Percentiles rank a stretch among this genome's conserved stretches.
Conservation (phyloP, 2,113 vertebrate species). For the Propithecus coquereli region DNA sequence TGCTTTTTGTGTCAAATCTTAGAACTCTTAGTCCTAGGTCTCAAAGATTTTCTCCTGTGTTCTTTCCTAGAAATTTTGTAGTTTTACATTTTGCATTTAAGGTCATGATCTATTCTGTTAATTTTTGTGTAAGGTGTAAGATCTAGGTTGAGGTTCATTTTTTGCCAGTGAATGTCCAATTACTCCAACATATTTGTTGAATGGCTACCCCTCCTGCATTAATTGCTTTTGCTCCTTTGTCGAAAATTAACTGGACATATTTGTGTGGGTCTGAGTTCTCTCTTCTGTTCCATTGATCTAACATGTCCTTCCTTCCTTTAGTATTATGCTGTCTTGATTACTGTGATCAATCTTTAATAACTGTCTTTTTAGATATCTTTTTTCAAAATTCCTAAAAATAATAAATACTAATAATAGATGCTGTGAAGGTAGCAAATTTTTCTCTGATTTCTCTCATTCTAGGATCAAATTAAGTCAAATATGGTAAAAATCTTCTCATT, state of each 20-base stretch:
- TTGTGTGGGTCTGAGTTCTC: background rate
- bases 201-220: background rate
- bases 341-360: background rate
- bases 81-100: background rate
- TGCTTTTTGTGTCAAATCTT: background rate
- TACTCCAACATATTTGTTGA: background rate
- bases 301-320: background rate
- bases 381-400: background rate
- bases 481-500: background rate
- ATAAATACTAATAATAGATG: background rate
- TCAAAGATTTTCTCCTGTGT: background rate
- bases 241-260: background rate
- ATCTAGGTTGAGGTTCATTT: background rate
- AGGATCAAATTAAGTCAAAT: background rate
- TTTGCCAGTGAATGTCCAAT: background rate
- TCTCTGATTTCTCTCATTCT: background rate
- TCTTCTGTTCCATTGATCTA: background rate
- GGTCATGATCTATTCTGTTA: background rate
- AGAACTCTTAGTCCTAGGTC: background rate
- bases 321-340: background rate
- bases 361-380: background rate
- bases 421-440: background rate
- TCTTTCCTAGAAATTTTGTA: background rate
- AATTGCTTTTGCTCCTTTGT: background rate
- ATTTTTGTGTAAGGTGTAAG: background rate